Conservation (phyloP, 2,113 vertebrate genomes). For the Dunckerocampus dactyliophorus region DNA sequence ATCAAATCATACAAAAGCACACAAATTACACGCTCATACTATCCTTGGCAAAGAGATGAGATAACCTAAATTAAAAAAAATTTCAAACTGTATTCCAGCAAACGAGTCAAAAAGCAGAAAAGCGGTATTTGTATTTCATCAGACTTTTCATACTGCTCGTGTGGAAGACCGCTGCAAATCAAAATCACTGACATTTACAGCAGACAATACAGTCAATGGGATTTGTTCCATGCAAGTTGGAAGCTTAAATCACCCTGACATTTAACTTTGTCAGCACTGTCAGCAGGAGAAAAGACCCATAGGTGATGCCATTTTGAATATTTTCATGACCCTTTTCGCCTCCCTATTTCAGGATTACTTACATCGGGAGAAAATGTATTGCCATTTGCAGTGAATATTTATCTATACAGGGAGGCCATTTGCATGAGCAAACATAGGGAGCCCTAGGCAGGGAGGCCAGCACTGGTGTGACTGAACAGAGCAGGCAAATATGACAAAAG, state of each 20-base stretch:
- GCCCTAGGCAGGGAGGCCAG: too few relatives aligned
- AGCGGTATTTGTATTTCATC: too few relatives aligned
- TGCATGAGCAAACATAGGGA: not conserved
- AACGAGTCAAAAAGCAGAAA: too few relatives aligned
- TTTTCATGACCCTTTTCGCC: not conserved
- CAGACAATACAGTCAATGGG: not conserved
- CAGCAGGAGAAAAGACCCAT: not conserved
- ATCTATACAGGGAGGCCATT: not conserved
- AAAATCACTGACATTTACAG: constrained; percentile 17
- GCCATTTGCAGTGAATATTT: not conserved
- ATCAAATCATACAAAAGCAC: too few relatives aligned
- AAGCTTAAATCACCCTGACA: not conserved
- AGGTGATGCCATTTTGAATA: not conserved
- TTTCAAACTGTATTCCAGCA: too few relatives aligned
- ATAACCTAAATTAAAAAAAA: too few relatives aligned
- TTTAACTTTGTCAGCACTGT: constrained; percentile 3
- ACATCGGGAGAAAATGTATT: not conserved
- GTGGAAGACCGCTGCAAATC: not conserved
- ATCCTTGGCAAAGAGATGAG: too few relatives aligned
- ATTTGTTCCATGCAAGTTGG: constrained; percentile 4
- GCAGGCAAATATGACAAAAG: too few relatives aligned
- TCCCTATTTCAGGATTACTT: not conserved
- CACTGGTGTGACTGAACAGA: too few relatives aligned
- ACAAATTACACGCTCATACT: too few relatives aligned
- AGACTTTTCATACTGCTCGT: too few relatives aligned